Conservation (phyloP, 2,797 vertebrate species). For the Yasuhikotakia modesta region DNA sequence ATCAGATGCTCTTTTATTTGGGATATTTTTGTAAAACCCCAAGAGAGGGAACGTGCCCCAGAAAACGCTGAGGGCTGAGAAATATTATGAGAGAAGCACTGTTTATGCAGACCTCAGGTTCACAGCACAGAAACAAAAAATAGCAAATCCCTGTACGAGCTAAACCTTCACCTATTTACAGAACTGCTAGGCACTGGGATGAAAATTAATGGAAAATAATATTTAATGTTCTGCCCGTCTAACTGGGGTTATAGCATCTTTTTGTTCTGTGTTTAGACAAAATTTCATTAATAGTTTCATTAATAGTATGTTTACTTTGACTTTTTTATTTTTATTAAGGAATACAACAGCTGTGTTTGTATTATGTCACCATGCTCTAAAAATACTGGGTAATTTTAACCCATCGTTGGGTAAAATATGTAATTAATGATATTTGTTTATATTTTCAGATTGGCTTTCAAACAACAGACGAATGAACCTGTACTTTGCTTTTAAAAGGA, state of each 20-base stretch:
- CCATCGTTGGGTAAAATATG: too few species aligned
- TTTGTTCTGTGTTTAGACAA: conserved; percentile 29
- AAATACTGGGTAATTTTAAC: too few species aligned
- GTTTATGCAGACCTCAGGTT: conserved; percentile 77
- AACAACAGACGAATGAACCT: background rate
- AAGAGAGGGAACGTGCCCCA: conserved; percentile 71
- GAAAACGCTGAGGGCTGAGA: conserved; percentile 81
- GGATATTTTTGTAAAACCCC: conserved; percentile 79
- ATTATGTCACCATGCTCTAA: too few species aligned
- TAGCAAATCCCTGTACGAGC: conserved; percentile 46
- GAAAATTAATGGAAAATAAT: conserved; percentile 50
- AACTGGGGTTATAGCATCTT: conserved; percentile 25
- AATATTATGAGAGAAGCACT: conserved; percentile 72
- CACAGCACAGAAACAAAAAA: conserved; percentile 64
- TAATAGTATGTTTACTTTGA: background rate
- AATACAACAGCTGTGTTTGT: too few species aligned
- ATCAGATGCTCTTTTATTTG: conserved; percentile 68
- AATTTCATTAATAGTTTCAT: conserved; percentile 11
- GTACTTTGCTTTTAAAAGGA: background rate
- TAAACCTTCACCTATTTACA: conserved; percentile 53
- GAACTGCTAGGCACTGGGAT: conserved; percentile 34
- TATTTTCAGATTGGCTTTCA: too few species aligned
- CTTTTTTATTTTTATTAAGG: background rate
- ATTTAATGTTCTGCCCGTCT: conserved; percentile 26
- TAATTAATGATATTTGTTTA: too few species aligned